phyloP scores from a whole-genome alignment of 2,113 vertebrate species.

The Megalops atlanticus region DNA sequence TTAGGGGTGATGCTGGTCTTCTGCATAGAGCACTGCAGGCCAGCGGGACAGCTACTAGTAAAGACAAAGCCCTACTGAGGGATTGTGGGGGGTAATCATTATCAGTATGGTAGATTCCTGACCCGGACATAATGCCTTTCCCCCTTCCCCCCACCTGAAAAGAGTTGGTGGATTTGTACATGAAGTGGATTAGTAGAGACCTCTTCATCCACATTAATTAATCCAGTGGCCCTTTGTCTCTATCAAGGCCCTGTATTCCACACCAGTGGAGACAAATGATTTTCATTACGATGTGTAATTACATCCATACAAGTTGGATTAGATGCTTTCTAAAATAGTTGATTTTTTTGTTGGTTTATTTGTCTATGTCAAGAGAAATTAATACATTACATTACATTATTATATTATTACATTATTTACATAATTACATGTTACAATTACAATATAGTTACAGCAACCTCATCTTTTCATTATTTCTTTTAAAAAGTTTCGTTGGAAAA shows the following conservation, averaged over 20 bases:
- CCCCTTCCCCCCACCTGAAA: background rate
- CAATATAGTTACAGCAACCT: too few species aligned
- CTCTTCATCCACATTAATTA: background rate
- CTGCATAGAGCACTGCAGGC: conserved; percentile 60
- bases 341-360: background rate
- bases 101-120: conserved; percentile 45
- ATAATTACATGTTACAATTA: too few species aligned
- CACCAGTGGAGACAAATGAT: background rate
- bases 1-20: conserved; percentile 38
- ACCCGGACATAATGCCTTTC: conserved; percentile 42
- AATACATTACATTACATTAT: background rate
- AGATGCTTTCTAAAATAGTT: background rate
- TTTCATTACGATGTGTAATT: background rate
- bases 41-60: conserved; percentile 57
- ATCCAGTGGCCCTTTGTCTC: background rate
- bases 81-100: conserved; percentile 18
- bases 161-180: too few species aligned
- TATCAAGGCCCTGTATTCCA: background rate
- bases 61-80: conserved; percentile 46
- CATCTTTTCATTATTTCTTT: too few species aligned
- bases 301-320: background rate
- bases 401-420: background rate
- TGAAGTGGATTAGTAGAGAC: too few species aligned
- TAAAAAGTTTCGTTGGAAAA: too few species aligned
- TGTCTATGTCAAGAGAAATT: background rate